These are phyloP conservation scores for Scleropages formosus DNA, from an alignment of 2,797 vertebrate genomes.

Conservation along the genomic window DNA sequence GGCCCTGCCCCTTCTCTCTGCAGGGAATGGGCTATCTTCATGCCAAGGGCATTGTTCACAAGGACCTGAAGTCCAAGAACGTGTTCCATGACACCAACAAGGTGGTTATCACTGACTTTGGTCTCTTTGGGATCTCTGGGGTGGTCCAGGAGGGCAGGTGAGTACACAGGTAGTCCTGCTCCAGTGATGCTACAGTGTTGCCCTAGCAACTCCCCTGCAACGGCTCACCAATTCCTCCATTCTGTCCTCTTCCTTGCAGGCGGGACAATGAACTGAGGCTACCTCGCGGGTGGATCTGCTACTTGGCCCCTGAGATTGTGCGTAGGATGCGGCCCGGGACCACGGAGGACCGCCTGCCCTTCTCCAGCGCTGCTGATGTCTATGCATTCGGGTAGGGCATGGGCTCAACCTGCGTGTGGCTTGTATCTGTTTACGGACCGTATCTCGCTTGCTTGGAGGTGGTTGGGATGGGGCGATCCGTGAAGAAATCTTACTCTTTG, in stretches of 20 bases:
- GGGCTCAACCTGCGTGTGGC: background rate
- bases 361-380: slow-evolving; percentile 88
- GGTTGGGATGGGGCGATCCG: too few species aligned
- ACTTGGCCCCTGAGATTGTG: slow-evolving; percentile 88
- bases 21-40: slow-evolving; percentile 96
- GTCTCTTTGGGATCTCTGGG: slow-evolving; percentile 91
- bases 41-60: slow-evolving; percentile 91
- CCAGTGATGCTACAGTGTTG: too few species aligned
- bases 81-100: slow-evolving; percentile 91
- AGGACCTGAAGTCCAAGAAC: slow-evolving; percentile 95
- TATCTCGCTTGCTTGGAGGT: too few species aligned
- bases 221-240: too few species aligned
- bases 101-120: slow-evolving; percentile 94
- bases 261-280: slow-evolving; percentile 84
- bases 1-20: slow-evolving; percentile 15
- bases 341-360: slow-evolving; percentile 85
- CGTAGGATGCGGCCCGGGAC: slow-evolving; percentile 82
- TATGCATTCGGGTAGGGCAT: slow-evolving; percentile 86
- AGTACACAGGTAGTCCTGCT: slow-evolving; percentile 30
- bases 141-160: slow-evolving; percentile 91
- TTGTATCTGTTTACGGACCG: background rate
- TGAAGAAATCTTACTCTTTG: too few species aligned
- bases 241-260: slow-evolving; percentile 53
- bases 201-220: too few species aligned
- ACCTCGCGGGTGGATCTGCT: slow-evolving; percentile 87